Evolutionary conservation across 2,113 vertebrate genomes (phyloP).

Genomic region (Archocentrus centrarchus): DNA sequence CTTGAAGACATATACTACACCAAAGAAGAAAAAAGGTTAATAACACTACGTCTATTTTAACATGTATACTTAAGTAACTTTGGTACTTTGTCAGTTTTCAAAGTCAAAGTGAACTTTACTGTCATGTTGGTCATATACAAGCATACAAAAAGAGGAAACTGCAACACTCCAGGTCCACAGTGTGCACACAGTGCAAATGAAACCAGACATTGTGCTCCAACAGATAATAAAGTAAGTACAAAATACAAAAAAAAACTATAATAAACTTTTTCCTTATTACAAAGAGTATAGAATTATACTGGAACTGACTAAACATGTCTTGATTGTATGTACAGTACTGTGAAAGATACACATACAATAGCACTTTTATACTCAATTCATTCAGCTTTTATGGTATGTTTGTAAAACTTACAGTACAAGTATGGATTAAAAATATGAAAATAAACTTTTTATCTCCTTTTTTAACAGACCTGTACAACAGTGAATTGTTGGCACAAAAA

Average conservation of each 20-base stretch:
- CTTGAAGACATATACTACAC: constrained; percentile 49
- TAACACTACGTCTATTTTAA: constrained; percentile 20
- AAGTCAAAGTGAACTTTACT: not conserved
- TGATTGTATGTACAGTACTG: not conserved
- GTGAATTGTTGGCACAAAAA: constrained; percentile 39
- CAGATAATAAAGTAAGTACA: not conserved
- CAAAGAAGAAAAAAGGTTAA: constrained; percentile 42
- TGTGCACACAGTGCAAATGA: not conserved
- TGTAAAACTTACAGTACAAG: not conserved
- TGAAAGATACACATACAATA: not conserved
- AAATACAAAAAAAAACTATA: not conserved
- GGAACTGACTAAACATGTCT: not conserved
- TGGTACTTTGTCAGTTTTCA: not conserved
- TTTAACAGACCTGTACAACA: constrained; percentile 1
- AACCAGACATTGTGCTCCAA: not conserved
- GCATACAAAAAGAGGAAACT: not conserved
- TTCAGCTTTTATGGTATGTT: not conserved
- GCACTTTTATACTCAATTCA: not conserved
- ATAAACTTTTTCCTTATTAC: not conserved
- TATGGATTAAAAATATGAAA: not conserved
- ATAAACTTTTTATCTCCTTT: not conserved
- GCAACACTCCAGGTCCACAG: not conserved
- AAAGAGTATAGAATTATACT: not conserved
- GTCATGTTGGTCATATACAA: not conserved
- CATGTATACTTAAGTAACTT: not conserved